These are phyloP conservation scores for Petroica traversi DNA, from an alignment of 2,113 vertebrate genomes.

Conservation along the genomic window DNA sequence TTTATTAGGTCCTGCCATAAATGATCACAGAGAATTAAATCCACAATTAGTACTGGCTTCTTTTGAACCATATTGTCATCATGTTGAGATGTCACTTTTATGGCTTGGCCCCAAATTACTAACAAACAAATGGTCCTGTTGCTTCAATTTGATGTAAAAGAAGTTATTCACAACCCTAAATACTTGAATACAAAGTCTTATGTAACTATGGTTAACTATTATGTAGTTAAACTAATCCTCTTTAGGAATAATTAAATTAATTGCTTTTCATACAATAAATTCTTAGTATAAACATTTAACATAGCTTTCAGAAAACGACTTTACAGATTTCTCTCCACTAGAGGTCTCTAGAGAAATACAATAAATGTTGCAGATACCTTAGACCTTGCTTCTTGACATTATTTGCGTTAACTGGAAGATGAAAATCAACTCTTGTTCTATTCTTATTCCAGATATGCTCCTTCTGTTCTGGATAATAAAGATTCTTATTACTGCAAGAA, in stretches of 20 bases:
- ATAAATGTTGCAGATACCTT: neutral
- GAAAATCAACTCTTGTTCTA: neutral
- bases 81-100: neutral
- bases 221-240: neutral
- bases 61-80: neutral
- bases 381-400: neutral
- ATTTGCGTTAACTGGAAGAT: neutral
- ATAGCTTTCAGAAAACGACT: neutral
- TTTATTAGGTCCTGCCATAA: neutral
- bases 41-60: neutral
- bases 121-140: neutral
- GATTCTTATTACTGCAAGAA: neutral
- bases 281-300: neutral
- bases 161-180: neutral
- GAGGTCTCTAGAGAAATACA: slow-evolving; percentile 76
- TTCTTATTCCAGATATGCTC: neutral
- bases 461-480: neutral
- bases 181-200: neutral
- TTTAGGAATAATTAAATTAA: neutral
- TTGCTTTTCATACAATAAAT: neutral
- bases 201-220: too few relatives aligned
- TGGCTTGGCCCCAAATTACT: neutral
- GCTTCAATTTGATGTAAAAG: neutral
- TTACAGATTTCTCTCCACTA: slow-evolving; percentile 67
- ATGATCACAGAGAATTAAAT: neutral